These are phyloP conservation scores for Eucera pruinosa DNA, from an alignment of 2,888 invertebrate species.

Conservation along the genomic window DNA sequence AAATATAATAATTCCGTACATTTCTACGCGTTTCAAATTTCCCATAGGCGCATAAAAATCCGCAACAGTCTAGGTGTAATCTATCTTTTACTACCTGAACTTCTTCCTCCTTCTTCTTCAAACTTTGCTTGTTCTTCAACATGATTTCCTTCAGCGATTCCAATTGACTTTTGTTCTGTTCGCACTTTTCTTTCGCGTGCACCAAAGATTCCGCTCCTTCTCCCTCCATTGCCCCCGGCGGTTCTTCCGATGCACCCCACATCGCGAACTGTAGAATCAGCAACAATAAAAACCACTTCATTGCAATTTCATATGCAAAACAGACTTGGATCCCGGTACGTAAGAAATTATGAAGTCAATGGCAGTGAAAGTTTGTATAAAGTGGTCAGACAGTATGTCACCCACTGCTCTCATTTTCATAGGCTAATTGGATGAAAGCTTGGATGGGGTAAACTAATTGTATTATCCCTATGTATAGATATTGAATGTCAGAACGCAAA, in stretches of 20 bases:
- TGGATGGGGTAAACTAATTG: conserved; percentile 82
- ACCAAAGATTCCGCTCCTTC: conserved; percentile 68
- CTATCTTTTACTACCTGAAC: conserved; percentile 76
- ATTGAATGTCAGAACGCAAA: conserved; percentile 57
- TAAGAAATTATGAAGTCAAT: conserved; percentile 71
- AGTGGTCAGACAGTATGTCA: conserved; percentile 76
- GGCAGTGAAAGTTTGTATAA: conserved; percentile 80
- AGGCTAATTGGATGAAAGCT: conserved; percentile 82
- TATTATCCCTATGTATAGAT: conserved; percentile 74
- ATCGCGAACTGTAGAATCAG: conserved; percentile 80
- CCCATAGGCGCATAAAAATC: too few relatives aligned
- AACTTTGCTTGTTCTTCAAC: conserved; percentile 78
- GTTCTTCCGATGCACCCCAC: conserved; percentile 79
- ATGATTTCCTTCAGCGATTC: conserved; percentile 81
- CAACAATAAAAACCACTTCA: conserved; percentile 79
- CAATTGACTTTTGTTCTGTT: conserved; percentile 77
- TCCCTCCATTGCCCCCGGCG: conserved; percentile 75
- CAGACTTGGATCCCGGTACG: conserved; percentile 38
- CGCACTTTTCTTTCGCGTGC: conserved; percentile 74
- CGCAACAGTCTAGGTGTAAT: too few relatives aligned
- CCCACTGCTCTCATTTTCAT: conserved; percentile 81
- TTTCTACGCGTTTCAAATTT: too few relatives aligned
- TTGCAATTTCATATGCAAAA: conserved; percentile 60
- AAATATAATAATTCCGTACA: too few relatives aligned
- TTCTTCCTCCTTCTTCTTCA: conserved; percentile 81